A percentile compares a stretch with the other conserved stretches of the same genome.
phyloP scores from a whole-genome alignment of 2,113 vertebrate genomes.

The Erinaceus europaeus region DNA sequence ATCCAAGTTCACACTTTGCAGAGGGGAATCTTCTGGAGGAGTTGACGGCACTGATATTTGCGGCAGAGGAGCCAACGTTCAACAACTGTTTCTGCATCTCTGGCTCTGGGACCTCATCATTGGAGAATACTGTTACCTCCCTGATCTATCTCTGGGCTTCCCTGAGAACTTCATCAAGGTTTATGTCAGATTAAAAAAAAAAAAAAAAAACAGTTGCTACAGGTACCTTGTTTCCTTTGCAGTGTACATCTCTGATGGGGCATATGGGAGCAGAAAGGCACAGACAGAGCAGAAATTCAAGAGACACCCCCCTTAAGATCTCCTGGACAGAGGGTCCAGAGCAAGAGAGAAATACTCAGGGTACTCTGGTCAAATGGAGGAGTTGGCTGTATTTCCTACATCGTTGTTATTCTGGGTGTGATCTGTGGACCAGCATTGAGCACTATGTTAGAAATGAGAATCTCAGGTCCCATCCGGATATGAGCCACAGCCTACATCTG shows the following conservation, averaged over 20 bases:
- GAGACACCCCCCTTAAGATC: not conserved
- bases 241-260: not conserved
- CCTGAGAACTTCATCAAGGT: slow-evolving; percentile 80
- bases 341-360: not conserved
- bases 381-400: not conserved
- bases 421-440: not conserved
- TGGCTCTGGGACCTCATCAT: slow-evolving; percentile 77
- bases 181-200: slow-evolving; percentile 82
- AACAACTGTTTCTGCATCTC: slow-evolving; percentile 59
- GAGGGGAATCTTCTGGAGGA: not conserved
- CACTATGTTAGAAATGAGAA: not conserved
- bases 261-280: not conserved
- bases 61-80: not conserved
- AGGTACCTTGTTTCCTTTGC: slow-evolving; percentile 61
- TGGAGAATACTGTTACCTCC: slow-evolving; percentile 75
- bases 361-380: too few relatives aligned
- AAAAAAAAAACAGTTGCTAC: not conserved
- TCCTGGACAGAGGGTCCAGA: not conserved
- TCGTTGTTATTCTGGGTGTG: not conserved
- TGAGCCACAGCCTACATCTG: not conserved
- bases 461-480: not conserved
- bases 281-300: not conserved
- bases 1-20: not conserved
- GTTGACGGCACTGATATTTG: not conserved
- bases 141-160: slow-evolving; percentile 72